Conservation (phyloP, 1,140 invertebrate genomes). For the Kradibia gibbosae region DNA sequence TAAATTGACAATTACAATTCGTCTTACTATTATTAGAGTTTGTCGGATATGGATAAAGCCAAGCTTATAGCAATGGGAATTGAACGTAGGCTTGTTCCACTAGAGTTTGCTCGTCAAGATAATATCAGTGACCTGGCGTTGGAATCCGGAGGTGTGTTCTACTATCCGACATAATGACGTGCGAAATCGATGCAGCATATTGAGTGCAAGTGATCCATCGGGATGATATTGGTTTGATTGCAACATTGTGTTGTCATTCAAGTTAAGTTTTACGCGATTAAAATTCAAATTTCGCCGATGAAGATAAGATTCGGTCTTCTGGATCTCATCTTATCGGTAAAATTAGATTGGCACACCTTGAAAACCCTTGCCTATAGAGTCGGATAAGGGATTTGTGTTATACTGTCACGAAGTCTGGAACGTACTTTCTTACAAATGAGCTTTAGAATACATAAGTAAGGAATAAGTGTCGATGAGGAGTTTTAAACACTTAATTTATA, state of each 20-base stretch:
- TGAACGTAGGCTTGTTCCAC: not conserved
- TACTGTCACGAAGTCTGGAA: not conserved
- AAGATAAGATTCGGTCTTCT: not conserved
- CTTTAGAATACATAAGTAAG: not conserved
- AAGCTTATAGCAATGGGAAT: not conserved
- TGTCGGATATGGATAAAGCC: not conserved
- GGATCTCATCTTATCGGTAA: not conserved
- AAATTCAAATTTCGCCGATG: not conserved
- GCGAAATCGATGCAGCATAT: constrained; percentile 11
- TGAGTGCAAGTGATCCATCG: not conserved
- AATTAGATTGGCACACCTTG: not conserved
- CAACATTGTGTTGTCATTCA: not conserved
- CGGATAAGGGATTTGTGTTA: not conserved
- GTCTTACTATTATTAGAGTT: not conserved
- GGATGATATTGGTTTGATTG: not conserved
- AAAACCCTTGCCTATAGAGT: not conserved
- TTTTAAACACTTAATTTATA: not conserved
- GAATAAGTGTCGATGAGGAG: not conserved
- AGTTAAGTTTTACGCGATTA: not conserved
- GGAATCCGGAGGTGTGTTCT: not conserved
- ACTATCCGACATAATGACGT: not conserved
- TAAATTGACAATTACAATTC: too few relatives aligned
- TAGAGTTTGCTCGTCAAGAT: not conserved
- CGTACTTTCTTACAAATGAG: not conserved
- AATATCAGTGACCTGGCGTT: not conserved